Conservation (phyloP, 2,888 invertebrate genomes). For the Arenicola marina region DNA sequence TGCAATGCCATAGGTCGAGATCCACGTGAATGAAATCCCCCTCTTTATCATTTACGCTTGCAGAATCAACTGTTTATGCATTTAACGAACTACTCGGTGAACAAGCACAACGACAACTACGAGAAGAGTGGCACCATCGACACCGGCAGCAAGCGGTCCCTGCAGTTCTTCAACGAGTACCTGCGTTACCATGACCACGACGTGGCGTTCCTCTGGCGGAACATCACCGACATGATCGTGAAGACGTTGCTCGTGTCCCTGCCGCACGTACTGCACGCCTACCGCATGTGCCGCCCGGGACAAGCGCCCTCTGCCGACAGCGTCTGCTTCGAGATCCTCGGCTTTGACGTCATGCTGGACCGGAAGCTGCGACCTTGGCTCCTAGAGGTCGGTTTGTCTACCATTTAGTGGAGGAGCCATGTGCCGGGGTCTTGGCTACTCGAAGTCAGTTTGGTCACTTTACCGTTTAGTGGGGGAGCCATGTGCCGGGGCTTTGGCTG, state of each 20-base stretch:
- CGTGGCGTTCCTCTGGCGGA: slow-evolving; percentile 53
- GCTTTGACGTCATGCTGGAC: slow-evolving; percentile 61
- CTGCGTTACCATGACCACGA: slow-evolving; percentile 55
- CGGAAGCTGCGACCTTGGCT: slow-evolving; percentile 59
- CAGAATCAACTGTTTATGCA: slow-evolving; percentile 60
- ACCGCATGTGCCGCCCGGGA: slow-evolving; percentile 61
- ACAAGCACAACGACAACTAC: slow-evolving; percentile 59
- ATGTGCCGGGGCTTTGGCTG: too few species aligned
- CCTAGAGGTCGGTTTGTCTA: too few species aligned
- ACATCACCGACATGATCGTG: slow-evolving; percentile 58
- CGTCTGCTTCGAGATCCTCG: slow-evolving; percentile 61
- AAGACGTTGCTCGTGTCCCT: slow-evolving; percentile 57
- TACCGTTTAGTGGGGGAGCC: too few species aligned
- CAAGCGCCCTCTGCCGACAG: slow-evolving; percentile 52
- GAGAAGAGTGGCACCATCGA: slow-evolving; percentile 50
- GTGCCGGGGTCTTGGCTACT: too few species aligned
- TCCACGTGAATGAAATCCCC: background rate
- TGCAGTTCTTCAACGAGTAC: slow-evolving; percentile 57
- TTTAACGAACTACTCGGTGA: slow-evolving; percentile 62
- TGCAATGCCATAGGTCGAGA: too few species aligned
- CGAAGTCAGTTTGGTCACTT: too few species aligned
- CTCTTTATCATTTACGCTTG: background rate
- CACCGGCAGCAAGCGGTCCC: slow-evolving; percentile 58
- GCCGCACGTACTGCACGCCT: slow-evolving; percentile 59
- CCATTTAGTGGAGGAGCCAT: too few species aligned